Evolutionary conservation across 1,140 invertebrate species (phyloP).

Genomic region (roundworm (Caenorhabditis elegans)): DNA sequence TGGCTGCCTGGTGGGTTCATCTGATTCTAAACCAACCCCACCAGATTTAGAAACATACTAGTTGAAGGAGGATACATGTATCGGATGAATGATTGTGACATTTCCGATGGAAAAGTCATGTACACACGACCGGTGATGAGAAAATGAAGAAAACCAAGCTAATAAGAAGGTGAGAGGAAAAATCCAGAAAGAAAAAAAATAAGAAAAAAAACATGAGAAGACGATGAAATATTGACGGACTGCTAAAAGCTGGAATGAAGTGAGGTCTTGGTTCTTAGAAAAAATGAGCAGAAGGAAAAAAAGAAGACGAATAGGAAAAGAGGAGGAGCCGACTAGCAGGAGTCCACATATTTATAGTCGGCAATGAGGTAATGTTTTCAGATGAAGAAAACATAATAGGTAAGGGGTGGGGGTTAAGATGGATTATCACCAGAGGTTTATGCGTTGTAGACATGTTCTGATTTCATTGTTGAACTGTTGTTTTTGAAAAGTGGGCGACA

Average conservation of each 20-base stretch:
- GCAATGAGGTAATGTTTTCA: slow-evolving; percentile 25
- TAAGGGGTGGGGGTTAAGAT: not conserved
- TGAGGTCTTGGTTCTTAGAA: too few species aligned
- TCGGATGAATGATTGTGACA: slow-evolving; percentile 16
- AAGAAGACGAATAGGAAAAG: too few species aligned
- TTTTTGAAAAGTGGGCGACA: too few species aligned
- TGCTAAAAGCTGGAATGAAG: too few species aligned
- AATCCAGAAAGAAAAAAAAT: not conserved
- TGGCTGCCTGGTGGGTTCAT: not conserved
- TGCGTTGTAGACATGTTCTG: not conserved
- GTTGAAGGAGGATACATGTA: not conserved
- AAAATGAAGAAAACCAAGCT: too few species aligned
- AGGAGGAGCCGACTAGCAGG: not conserved
- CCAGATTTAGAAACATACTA: slow-evolving; percentile 5
- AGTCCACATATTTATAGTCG: slow-evolving; percentile 22
- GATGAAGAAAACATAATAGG: not conserved
- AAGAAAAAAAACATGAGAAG: too few species aligned
- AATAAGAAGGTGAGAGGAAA: too few species aligned
- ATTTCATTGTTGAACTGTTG: not conserved
- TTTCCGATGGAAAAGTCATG: not conserved
- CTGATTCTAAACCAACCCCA: not conserved
- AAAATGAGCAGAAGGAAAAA: too few species aligned
- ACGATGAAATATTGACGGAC: too few species aligned
- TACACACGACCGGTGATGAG: too few species aligned
- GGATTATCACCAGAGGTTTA: not conserved